Evolutionary conservation across 2,888 invertebrate genomes (phyloP).

Genomic region (Notodonta ziczac): DNA sequence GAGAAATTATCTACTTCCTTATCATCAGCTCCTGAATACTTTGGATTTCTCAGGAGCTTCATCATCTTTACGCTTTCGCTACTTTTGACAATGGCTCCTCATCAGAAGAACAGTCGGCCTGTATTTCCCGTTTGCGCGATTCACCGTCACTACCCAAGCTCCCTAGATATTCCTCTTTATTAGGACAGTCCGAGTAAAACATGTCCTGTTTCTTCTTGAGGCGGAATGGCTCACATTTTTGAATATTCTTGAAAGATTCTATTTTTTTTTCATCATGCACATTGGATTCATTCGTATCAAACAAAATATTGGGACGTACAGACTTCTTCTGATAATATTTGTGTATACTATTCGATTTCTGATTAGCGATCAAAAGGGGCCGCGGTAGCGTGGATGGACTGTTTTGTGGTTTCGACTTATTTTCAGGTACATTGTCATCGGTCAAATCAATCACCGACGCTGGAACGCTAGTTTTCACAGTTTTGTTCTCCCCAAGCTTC

Average conservation of each 20-base stretch:
- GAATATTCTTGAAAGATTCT: neutral
- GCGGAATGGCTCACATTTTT: neutral
- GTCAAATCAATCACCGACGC: conserved; percentile 61
- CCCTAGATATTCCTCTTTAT: conserved; percentile 39
- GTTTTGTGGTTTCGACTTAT: neutral
- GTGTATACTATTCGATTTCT: neutral
- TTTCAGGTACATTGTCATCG: conserved; percentile 44
- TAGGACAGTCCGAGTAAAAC: conserved; percentile 45
- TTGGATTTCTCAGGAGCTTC: conserved; percentile 8
- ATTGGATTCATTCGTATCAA: neutral
- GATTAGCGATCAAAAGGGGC: conserved; percentile 17
- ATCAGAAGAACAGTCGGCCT: conserved; percentile 57
- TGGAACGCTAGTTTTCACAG: neutral
- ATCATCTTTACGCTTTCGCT: conserved; percentile 42
- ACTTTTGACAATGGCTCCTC: conserved; percentile 69
- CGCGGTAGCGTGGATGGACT: neutral
- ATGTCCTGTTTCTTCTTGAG: conserved; percentile 16
- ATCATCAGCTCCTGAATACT: neutral
- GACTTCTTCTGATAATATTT: conserved; percentile 17
- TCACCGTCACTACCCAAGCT: conserved; percentile 16
- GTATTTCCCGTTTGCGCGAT: neutral
- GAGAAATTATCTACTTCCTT: neutral
- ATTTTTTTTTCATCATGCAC: neutral
- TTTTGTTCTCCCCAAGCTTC: conserved; percentile 26
- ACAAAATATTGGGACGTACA: conserved; percentile 17